These are phyloP conservation scores for Drosophila paranaensis DNA, from an alignment of 2,888 invertebrate genomes.

Conservation along the genomic window DNA sequence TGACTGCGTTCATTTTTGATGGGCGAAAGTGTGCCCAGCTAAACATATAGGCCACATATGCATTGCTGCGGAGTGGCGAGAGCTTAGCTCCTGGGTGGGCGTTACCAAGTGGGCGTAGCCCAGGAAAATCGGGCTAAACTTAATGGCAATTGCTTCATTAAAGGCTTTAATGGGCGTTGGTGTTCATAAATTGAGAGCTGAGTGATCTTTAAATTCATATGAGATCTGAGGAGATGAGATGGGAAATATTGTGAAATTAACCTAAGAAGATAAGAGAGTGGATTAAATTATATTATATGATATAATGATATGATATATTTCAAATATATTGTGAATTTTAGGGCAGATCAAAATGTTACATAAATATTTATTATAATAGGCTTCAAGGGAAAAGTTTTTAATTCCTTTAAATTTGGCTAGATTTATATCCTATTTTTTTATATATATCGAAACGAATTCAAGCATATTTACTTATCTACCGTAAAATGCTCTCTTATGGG, in stretches of 20 bases:
- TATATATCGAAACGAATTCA: no score
- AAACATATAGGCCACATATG: constrained; percentile 26
- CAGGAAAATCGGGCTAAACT: constrained; percentile 40
- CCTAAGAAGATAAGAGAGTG: no score
- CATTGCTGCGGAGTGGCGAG: not conserved
- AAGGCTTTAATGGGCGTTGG: constrained; percentile 9
- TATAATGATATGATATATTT: not conserved
- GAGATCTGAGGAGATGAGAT: not conserved
- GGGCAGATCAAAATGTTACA: no score
- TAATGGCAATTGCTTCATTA: constrained; percentile 76
- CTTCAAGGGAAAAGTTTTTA: no score
- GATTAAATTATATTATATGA: not conserved
- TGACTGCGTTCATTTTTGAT: constrained; percentile 70
- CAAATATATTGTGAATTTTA: not conserved
- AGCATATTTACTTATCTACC: not conserved
- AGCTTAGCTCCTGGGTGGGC: constrained; percentile 56
- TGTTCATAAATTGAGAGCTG: constrained; percentile 12
- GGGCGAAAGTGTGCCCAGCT: constrained; percentile 71
- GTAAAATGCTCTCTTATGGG: no score
- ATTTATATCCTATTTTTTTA: no score
- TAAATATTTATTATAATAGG: not conserved
- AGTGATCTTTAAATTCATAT: not conserved
- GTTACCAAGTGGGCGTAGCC: constrained; percentile 61
- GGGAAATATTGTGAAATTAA: not conserved
- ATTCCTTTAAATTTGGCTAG: no score